phyloP scores from a whole-genome alignment of 1,140 invertebrate species.

The Habropoda laboriosa region DNA sequence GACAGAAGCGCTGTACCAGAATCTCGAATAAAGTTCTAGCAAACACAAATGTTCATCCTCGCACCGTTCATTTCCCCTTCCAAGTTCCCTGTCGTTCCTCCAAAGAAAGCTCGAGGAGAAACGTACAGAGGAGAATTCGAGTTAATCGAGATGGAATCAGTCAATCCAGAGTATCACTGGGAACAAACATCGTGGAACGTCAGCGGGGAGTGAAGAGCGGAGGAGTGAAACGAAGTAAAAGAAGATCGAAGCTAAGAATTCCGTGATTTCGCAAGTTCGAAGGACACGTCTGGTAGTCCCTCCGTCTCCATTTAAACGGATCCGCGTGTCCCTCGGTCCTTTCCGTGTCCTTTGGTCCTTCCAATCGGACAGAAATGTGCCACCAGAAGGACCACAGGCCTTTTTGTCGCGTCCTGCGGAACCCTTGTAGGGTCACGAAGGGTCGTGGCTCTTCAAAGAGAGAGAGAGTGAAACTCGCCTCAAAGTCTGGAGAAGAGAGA shows the following conservation, averaged over 20 bases:
- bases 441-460: conserved; percentile 64
- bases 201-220: neutral
- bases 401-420: conserved; percentile 55
- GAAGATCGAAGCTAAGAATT: conserved; percentile 10
- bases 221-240: neutral
- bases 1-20: no score
- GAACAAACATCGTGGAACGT: neutral
- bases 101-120: neutral
- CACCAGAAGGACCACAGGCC: conserved; percentile 54
- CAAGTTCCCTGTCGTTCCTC: no score
- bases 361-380: conserved; percentile 57
- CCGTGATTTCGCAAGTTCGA: conserved; percentile 54
- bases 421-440: conserved; percentile 53
- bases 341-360: conserved; percentile 50
- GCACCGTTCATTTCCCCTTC: no score
- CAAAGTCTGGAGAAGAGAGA: conserved; percentile 45
- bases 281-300: conserved; percentile 31
- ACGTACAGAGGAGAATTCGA: neutral
- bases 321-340: conserved; percentile 45
- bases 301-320: conserved; percentile 65
- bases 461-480: conserved; percentile 60
- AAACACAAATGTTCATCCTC: no score
- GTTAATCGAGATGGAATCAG: conserved; percentile 41
- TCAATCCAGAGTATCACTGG: conserved; percentile 10
- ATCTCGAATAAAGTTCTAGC: no score